Percentiles rank a stretch among this genome's conserved stretches.
Evolutionary conservation across 1,140 invertebrate species (phyloP).

Genomic region (Drosophila triauraria): DNA sequence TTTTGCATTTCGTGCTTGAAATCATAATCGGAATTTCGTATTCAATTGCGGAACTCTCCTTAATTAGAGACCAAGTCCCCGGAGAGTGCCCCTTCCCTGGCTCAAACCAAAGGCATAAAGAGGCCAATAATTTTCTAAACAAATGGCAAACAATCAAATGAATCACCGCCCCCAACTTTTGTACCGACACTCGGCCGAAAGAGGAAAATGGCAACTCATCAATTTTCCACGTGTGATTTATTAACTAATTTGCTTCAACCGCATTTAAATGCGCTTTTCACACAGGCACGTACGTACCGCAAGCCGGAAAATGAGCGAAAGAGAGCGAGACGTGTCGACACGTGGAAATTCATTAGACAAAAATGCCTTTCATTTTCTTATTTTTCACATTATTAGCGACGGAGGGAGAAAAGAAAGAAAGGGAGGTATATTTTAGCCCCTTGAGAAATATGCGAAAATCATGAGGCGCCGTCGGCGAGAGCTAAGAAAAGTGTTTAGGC

Average conservation of each 20-base stretch:
- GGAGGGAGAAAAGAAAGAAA: not conserved
- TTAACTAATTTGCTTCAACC: conserved; percentile 79
- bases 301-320: conserved; percentile 7
- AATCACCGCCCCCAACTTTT: conserved; percentile 11
- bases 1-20: conserved; percentile 35
- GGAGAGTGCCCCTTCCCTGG: conserved; percentile 10
- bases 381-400: conserved; percentile 73
- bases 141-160: conserved; percentile 73
- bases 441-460: conserved; percentile 66
- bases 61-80: conserved; percentile 32
- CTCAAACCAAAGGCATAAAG: conserved; percentile 7
- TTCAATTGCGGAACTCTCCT: conserved; percentile 44
- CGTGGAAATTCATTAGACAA: conserved; percentile 78
- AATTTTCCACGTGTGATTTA: conserved; percentile 82
- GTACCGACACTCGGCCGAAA: not conserved
- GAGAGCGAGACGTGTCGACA: conserved; percentile 30
- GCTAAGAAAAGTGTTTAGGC: conserved; percentile 51
- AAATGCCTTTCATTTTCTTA: conserved; percentile 75
- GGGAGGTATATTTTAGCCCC: conserved; percentile 8
- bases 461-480: conserved; percentile 34
- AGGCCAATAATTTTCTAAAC: conserved; percentile 60
- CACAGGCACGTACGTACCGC: conserved; percentile 65
- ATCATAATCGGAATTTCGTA: conserved; percentile 46
- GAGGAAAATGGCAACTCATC: conserved; percentile 73
- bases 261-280: conserved; percentile 78